Base-by-base conservation (phyloP, 2,888 invertebrate genomes). In the Heliconius ismenius region DNA sequence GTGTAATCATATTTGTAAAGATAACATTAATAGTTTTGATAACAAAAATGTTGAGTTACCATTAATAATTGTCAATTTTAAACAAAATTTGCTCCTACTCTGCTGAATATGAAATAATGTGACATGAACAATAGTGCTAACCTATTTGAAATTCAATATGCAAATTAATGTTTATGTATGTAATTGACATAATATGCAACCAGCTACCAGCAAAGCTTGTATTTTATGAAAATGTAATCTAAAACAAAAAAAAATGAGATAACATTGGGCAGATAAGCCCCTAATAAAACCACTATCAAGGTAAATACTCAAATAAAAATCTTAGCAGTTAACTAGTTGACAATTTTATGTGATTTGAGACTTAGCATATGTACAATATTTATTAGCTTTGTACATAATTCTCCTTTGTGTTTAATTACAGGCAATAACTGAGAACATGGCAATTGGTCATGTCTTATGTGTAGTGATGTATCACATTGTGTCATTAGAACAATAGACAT, bases 401-500 rank as follows among this genome's bases (percentile, higher is more conserved):
- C 64, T 67, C 72, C 72, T 76, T 60, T 68, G 54, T 68, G 73
- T 58, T 65, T 76, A 75, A 75, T 74, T 78, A 62, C 60, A 54
- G n/a, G 18, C 67, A 73, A 78, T 79, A 75, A 79, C 75, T 73
- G 75, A 77, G 74, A 77, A 74, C 75, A 73, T 77, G 77, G 75
- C 76, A 60, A 79, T 78, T 78, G 78, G 76, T 70, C 78, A 65
- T 54, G 63, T 76, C 32, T 24, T 36, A 65, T 75, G 76, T 75
- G 75, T 78, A 67, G 73, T 63, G 64, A 24, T 28, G 39, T 68
- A 73, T 77, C 32, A 75, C 54, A 75, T 26, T 79, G 58, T 69
- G 43, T 58, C 39, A 73, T 36, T 73, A 62, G 60, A 18, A 72
- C 36, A 39, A 36, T 69, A 69, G 1, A 32, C 3, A 72, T 62